Percentiles rank a stretch among this genome's conserved stretches.
Conservation (phyloP, 1,140 invertebrate species). For the Chymomyza costata region DNA sequence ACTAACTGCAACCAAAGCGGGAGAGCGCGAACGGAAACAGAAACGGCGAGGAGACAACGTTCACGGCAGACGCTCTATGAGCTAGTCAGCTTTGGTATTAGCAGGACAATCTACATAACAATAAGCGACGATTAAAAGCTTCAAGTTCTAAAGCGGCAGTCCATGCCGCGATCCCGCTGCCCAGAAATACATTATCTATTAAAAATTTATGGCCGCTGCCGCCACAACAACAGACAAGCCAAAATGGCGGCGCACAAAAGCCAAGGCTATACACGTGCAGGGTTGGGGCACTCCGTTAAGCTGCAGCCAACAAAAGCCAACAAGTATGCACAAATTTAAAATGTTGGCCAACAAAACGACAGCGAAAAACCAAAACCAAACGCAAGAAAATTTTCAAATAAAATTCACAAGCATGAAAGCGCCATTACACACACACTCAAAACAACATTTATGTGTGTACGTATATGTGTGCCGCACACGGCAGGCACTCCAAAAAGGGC, state of each 20-base stretch:
- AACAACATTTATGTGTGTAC: constrained; percentile 15
- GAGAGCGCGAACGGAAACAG: no score
- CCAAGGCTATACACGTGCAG: constrained; percentile 32
- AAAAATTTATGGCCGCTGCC: constrained; percentile 61
- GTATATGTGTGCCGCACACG: neutral
- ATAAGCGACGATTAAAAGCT: constrained; percentile 71
- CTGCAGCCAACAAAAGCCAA: constrained; percentile 39
- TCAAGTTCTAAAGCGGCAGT: no score
- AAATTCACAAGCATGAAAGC: constrained; percentile 70
- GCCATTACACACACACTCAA: constrained; percentile 53
- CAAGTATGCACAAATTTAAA: constrained; percentile 71
- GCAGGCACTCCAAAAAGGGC: no score
- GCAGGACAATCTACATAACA: constrained; percentile 67
- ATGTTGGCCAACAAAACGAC: constrained; percentile 38
- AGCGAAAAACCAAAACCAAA: constrained; percentile 38
- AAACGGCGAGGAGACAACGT: constrained; percentile 4
- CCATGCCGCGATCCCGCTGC: constrained; percentile 62
- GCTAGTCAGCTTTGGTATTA: no score
- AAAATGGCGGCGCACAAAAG: constrained; percentile 35
- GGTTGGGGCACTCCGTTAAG: neutral
- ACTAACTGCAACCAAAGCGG: constrained; percentile 19
- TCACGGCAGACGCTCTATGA: no score
- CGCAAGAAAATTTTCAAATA: constrained; percentile 70
- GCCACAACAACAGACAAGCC: constrained; percentile 41
- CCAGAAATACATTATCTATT: constrained; percentile 55